These are phyloP conservation scores for Myxocyprinus asiaticus DNA, from an alignment of 2,113 vertebrate genomes.

Conservation along the genomic window DNA sequence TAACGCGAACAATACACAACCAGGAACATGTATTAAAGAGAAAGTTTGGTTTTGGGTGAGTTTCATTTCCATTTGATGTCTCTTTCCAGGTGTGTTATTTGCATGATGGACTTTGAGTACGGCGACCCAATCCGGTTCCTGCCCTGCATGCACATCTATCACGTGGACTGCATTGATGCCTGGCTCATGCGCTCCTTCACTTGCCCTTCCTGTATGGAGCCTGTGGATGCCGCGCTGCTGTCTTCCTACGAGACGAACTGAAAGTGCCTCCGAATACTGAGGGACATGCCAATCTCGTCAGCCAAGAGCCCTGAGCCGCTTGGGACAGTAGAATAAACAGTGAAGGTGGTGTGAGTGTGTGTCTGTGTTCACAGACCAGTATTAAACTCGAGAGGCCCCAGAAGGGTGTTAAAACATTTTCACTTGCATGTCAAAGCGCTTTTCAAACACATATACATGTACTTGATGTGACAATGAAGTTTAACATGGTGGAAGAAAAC, in stretches of 20 bases:
- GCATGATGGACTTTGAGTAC: slow-evolving; percentile 94
- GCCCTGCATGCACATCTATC: slow-evolving; percentile 92
- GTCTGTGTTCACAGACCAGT: not conserved
- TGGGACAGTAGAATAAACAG: slow-evolving; percentile 5
- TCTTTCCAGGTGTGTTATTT: slow-evolving; percentile 84
- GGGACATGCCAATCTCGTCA: not conserved
- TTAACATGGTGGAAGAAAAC: not conserved
- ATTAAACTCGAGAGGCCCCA: not conserved
- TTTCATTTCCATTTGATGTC: not conserved
- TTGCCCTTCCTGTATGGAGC: slow-evolving; percentile 92
- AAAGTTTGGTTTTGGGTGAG: no score
- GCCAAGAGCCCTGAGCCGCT: not conserved
- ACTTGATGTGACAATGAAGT: not conserved
- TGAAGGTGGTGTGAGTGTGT: not conserved
- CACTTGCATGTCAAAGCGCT: slow-evolving; percentile 18
- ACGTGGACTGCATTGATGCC: slow-evolving; percentile 92
- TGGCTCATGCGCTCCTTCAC: slow-evolving; percentile 93
- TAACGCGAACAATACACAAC: no score
- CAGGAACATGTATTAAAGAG: no score
- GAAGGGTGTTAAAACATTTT: not conserved
- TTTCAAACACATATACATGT: slow-evolving; percentile 8
- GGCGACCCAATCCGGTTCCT: slow-evolving; percentile 90
- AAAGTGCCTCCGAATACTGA: slow-evolving; percentile 7
- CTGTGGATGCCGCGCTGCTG: slow-evolving; percentile 86
- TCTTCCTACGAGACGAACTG: slow-evolving; percentile 87